Conservation (phyloP, 2,797 vertebrate species). For the Sebastes trivittatus region DNA sequence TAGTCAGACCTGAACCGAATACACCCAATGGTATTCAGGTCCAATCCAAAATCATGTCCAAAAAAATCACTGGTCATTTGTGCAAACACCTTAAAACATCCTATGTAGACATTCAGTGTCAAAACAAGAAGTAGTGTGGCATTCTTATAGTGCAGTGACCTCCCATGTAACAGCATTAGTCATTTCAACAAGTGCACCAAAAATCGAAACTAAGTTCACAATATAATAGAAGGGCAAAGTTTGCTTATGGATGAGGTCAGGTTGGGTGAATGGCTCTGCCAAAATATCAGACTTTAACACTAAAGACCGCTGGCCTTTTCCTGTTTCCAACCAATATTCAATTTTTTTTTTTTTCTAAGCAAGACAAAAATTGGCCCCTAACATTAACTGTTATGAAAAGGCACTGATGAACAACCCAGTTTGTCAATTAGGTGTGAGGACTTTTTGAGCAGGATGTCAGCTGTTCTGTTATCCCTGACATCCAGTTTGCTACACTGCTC, state of each 20-base stretch:
- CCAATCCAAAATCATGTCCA: not conserved
- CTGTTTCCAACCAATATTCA: not conserved
- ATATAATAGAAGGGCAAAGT: not conserved
- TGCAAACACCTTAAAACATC: not conserved
- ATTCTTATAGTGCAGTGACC: not conserved
- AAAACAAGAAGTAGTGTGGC: not conserved
- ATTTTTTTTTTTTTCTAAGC: not conserved
- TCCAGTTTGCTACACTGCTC: conserved; percentile 29
- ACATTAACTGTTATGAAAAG: not conserved
- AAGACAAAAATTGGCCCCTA: not conserved
- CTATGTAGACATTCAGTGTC: too few species aligned
- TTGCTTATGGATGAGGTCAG: not conserved
- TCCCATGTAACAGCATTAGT: not conserved
- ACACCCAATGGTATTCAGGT: not conserved
- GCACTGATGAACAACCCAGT: not conserved
- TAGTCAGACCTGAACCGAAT: not conserved
- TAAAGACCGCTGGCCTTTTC: not conserved
- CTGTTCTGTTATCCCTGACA: conserved; percentile 20
- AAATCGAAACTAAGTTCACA: not conserved
- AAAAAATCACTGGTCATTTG: not conserved
- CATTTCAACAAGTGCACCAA: not conserved
- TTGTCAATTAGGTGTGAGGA: not conserved
- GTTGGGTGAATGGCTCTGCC: not conserved
- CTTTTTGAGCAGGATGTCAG: not conserved
- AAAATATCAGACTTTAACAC: not conserved